These are phyloP conservation scores for Bursaphelenchus mucronatus DNA, from an alignment of 1,140 invertebrate species.

Conservation along the genomic window DNA sequence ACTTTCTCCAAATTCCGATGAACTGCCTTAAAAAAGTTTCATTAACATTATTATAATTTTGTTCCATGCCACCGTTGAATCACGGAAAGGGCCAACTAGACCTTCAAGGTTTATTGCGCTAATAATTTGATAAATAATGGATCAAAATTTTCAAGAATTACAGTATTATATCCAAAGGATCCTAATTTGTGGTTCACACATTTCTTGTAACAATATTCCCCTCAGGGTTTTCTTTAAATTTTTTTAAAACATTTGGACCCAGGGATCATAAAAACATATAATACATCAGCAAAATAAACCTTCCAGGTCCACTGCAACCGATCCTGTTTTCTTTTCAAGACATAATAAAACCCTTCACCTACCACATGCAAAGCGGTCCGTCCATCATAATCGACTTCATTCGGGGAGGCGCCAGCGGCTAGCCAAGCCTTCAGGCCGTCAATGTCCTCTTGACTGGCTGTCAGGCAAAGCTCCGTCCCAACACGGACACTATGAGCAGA, in stretches of 20 bases:
- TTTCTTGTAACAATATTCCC: too few species aligned
- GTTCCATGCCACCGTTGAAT: too few species aligned
- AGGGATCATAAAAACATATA: neutral
- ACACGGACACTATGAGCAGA: conserved; percentile 27
- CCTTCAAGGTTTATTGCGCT: neutral
- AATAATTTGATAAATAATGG: neutral
- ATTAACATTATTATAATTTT: conserved; percentile 6
- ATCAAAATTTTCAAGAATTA: conserved; percentile 14
- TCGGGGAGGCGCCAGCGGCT: conserved; percentile 52
- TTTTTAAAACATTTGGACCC: conserved; percentile 1
- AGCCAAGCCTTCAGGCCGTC: conserved; percentile 50
- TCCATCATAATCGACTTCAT: conserved; percentile 53
- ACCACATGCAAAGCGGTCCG: conserved; percentile 59
- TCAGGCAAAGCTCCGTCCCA: conserved; percentile 57
- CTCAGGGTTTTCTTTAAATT: too few species aligned
- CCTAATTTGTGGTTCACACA: neutral
- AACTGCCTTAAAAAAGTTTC: conserved; percentile 25
- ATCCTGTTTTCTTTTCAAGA: too few species aligned
- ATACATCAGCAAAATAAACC: neutral
- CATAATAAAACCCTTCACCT: conserved; percentile 12
- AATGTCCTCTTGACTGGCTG: conserved; percentile 49
- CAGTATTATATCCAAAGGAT: neutral
- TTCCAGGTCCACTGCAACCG: neutral
- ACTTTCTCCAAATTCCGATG: conserved; percentile 26
- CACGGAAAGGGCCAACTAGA: conserved; percentile 25